Conservation (phyloP, 2,113 vertebrate genomes). For the Urocitellus parryii region DNA sequence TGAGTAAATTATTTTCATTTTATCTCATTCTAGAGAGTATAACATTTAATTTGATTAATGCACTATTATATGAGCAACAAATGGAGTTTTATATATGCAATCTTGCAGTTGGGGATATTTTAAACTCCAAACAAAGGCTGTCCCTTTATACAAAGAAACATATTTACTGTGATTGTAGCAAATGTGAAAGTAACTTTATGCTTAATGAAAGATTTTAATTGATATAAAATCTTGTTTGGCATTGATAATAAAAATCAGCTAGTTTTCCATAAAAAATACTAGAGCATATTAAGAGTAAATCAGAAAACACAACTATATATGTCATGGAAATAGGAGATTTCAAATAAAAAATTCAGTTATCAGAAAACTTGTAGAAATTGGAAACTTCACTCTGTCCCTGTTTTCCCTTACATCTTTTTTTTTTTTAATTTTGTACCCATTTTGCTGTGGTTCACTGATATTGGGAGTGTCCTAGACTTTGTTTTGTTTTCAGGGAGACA, state of each 20-base stretch:
- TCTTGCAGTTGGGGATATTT: constrained; percentile 70
- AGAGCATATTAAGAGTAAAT: too few species aligned
- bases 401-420: too few species aligned
- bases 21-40: constrained; percentile 71
- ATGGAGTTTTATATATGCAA: constrained; percentile 67
- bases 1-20: constrained; percentile 86
- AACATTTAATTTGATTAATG: constrained; percentile 82
- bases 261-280: constrained; percentile 1
- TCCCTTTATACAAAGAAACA: constrained; percentile 80
- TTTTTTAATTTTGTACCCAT: too few species aligned
- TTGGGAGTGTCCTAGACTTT: too few species aligned
- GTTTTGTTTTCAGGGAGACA: too few species aligned
- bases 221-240: constrained; percentile 68
- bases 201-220: constrained; percentile 76
- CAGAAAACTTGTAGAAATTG: too few species aligned
- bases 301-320: too few species aligned
- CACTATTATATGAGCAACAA: constrained; percentile 76
- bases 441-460: too few species aligned
- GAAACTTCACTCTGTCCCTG: too few species aligned
- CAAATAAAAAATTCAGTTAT: too few species aligned
- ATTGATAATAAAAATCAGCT: constrained; percentile 65
- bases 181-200: constrained; percentile 81
- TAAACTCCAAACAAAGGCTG: constrained; percentile 69
- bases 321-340: too few species aligned
- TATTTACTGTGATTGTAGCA: constrained; percentile 74